Evolutionary conservation across 2,888 invertebrate genomes (phyloP).

Genomic region (Balanococcus diminutus): DNA sequence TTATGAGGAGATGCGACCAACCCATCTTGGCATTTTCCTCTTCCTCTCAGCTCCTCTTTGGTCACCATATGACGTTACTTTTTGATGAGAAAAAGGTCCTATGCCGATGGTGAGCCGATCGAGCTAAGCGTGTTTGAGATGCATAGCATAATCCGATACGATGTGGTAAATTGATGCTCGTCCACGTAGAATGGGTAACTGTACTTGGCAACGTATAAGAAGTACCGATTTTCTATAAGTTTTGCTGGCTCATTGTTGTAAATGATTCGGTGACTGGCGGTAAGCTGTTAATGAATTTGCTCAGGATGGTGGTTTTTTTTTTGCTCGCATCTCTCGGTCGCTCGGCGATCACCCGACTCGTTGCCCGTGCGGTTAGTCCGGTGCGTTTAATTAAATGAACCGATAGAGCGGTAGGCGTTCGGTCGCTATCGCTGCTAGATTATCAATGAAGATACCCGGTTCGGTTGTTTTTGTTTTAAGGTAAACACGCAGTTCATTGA

Average conservation of each 20-base stretch:
- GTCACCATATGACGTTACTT: background rate
- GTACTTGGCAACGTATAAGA: background rate
- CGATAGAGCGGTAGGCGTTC: slow-evolving; percentile 25
- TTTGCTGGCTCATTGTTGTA: slow-evolving; percentile 39
- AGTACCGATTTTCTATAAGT: background rate
- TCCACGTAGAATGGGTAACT: background rate
- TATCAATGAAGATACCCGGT: slow-evolving; percentile 5
- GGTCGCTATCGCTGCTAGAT: slow-evolving; percentile 1
- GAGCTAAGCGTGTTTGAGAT: background rate
- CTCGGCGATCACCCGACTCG: background rate
- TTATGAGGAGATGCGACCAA: no score
- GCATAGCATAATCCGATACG: slow-evolving; percentile 15
- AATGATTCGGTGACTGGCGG: slow-evolving; percentile 31
- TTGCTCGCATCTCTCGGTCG: background rate
- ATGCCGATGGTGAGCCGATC: no score
- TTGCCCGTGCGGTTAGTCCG: background rate
- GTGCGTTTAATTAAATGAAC: slow-evolving; percentile 42
- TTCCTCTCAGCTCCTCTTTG: no score
- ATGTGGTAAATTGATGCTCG: background rate
- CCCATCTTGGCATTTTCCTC: no score
- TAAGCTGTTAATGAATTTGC: slow-evolving; percentile 31
- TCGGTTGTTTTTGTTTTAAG: background rate
- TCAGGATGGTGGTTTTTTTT: background rate
- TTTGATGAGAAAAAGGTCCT: background rate
- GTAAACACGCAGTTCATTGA: slow-evolving; percentile 46